Conservation (phyloP, 2,888 invertebrate genomes). For the Dasysyrphus tricinctus region DNA sequence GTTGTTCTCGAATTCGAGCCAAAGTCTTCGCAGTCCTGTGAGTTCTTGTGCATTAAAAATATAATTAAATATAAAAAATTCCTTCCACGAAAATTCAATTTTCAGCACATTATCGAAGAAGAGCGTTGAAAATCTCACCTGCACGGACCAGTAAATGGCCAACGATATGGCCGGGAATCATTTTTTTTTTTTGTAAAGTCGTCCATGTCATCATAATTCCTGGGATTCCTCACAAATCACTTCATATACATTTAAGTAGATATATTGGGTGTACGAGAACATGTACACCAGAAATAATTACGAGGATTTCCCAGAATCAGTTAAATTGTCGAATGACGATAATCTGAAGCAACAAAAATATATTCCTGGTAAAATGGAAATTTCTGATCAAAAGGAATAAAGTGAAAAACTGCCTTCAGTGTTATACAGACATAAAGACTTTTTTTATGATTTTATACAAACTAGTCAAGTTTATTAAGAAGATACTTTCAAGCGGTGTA, state of each 20-base stretch:
- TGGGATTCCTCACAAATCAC: neutral
- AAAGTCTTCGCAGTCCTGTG: neutral
- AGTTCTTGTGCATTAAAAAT: conserved; percentile 31
- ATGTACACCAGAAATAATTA: conserved; percentile 54
- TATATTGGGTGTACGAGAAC: conserved; percentile 2
- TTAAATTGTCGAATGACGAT: too few relatives aligned
- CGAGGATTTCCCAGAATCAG: conserved; percentile 35
- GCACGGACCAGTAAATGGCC: neutral
- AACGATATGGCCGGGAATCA: conserved; percentile 23
- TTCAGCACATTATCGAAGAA: conserved; percentile 68
- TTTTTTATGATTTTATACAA: too few relatives aligned
- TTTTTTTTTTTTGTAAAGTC: conserved; percentile 24
- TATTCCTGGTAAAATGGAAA: too few relatives aligned
- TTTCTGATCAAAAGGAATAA: too few relatives aligned
- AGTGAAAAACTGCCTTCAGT: too few relatives aligned
- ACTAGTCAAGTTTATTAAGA: too few relatives aligned
- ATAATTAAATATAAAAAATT: conserved; percentile 65
- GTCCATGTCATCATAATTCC: conserved; percentile 13
- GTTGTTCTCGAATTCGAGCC: neutral
- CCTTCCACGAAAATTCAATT: conserved; percentile 71
- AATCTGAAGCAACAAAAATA: too few relatives aligned
- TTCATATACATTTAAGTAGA: neutral
- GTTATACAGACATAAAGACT: too few relatives aligned
- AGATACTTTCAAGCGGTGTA: too few relatives aligned
- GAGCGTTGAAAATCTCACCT: conserved; percentile 18